These are phyloP conservation scores for Pocota personata DNA, from an alignment of 2,888 invertebrate genomes.

Conservation along the genomic window DNA sequence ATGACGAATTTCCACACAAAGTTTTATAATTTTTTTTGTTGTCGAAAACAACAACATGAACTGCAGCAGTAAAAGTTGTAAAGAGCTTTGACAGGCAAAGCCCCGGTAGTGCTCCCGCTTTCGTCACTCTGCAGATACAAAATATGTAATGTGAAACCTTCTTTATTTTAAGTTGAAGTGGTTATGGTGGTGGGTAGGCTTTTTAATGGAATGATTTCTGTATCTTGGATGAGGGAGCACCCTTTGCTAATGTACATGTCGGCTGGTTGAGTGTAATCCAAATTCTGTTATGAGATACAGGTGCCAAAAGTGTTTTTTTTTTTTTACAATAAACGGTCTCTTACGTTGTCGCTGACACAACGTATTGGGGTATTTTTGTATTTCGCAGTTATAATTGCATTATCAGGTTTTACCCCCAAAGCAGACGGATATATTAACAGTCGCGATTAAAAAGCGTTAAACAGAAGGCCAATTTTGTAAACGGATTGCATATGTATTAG, in stretches of 20 bases:
- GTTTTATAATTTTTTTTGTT: slow-evolving; percentile 62
- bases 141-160: slow-evolving; percentile 53
- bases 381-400: slow-evolving; percentile 58
- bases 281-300: slow-evolving; percentile 35
- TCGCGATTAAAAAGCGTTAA: background rate
- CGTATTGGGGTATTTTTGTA: slow-evolving; percentile 19
- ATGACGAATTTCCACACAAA: slow-evolving; percentile 64
- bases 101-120: slow-evolving; percentile 23
- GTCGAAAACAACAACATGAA: background rate
- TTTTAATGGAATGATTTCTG: background rate
- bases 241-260: slow-evolving; percentile 2
- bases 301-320: slow-evolving; percentile 50
- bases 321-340: slow-evolving; percentile 44
- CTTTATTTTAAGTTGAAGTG: background rate
- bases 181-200: slow-evolving; percentile 23
- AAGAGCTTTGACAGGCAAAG: slow-evolving; percentile 15
- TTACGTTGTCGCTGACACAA: slow-evolving; percentile 39
- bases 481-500: background rate
- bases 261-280: slow-evolving; percentile 23
- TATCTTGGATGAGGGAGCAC: slow-evolving; percentile 6
- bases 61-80: background rate
- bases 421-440: background rate
- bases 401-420: slow-evolving; percentile 25
- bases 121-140: slow-evolving; percentile 58
- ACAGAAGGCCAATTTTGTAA: background rate